phyloP scores from a whole-genome alignment of 2,888 invertebrate genomes.

The Noctua comes region DNA sequence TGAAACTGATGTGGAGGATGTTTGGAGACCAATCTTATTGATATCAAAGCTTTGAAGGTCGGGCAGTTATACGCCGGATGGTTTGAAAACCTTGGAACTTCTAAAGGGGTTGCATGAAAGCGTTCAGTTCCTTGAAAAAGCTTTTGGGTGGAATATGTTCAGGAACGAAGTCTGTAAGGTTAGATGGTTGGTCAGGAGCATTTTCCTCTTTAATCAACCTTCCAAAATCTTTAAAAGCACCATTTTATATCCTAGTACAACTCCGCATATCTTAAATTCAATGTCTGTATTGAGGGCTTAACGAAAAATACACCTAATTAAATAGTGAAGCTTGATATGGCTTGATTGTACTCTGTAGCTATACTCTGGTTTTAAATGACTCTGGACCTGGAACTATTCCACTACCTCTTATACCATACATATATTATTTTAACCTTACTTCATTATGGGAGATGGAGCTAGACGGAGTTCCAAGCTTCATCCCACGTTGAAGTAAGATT shows the following conservation, averaged over 20 bases:
- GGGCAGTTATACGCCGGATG: neutral
- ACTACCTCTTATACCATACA: neutral
- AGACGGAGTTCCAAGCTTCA: neutral
- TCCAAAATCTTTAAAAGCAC: slow-evolving; percentile 10
- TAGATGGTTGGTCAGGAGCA: neutral
- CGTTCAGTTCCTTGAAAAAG: neutral
- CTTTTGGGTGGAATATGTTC: neutral
- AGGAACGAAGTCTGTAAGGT: neutral
- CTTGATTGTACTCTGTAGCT: slow-evolving; percentile 8
- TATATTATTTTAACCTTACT: neutral
- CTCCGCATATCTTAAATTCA: neutral
- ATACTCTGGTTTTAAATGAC: neutral
- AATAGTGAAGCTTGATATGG: neutral
- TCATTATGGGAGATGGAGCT: neutral
- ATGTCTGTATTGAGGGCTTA: neutral
- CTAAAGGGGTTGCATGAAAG: neutral
- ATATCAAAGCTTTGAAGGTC: neutral
- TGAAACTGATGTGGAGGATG: neutral
- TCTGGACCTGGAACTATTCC: neutral
- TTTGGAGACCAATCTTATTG: neutral
- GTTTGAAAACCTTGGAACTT: neutral
- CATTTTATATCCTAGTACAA: neutral
- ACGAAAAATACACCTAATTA: neutral
- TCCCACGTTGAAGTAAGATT: neutral
- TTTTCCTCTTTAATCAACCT: slow-evolving; percentile 4